Evolutionary conservation across 1,140 invertebrate genomes (phyloP), one percentile per base, ranked within the genome.

Genomic region (Orussus abietinus): DNA sequence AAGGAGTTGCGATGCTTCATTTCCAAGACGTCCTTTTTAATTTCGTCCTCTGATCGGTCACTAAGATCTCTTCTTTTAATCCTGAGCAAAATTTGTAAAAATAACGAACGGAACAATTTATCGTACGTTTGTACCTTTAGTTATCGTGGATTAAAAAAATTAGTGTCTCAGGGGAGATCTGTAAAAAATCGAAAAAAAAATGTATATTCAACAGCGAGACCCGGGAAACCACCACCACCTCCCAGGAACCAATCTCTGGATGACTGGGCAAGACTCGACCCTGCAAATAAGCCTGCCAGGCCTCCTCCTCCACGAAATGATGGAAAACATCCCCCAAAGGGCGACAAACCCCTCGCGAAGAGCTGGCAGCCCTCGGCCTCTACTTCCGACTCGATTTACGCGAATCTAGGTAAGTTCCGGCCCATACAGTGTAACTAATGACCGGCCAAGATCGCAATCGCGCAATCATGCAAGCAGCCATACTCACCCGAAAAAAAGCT

Each of bases 271-370:
- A 42, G 66, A 41, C 5, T 58, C 58, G 58, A 69, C 32, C 18
- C 56, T 14, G 22, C 51, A 4, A 54, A 45, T 20, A 84, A 83
- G 54, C 82, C 83, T 13, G 76, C 77, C n/a, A 66, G 81, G 53
- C 81, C 83, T 11, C 83, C 80, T 22, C 85, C 84, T 6, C 84
- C 84, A 3, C 84, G 85, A 61, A 80, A 80, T 21, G 77, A 83
- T 77, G 56, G 78, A 77, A 71, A 83, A 78, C 28, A 56, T 51
- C 36, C 51, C 0, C 20, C 47, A 2, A 51, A 55, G 10, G 54
- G 19, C 45, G 59, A 78, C 74, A 67, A 72, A 38, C 45, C 53
- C 14, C 20, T 46, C 6, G 26, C 60, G 11, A 70, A 68, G 28
- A 52, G 31, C 36, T 66, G 64, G 64, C 59, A 65, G 35, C 73